Percentiles rank a stretch among this genome's conserved stretches.
phyloP scores from a whole-genome alignment of 2,888 invertebrate genomes.

The Catocala nupta region DNA sequence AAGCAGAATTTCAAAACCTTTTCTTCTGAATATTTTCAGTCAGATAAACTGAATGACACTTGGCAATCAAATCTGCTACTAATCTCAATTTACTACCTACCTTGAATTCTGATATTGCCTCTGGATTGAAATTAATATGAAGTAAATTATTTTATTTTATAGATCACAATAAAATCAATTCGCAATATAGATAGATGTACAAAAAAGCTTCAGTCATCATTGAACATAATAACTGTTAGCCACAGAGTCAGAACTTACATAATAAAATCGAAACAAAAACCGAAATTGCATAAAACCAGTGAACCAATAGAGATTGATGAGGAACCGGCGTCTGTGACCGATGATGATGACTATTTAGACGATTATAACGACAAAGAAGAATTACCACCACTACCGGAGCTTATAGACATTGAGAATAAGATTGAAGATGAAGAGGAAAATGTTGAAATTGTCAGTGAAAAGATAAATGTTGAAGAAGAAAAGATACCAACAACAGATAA shows the following conservation, averaged over 20 bases:
- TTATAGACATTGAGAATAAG: conserved; percentile 20
- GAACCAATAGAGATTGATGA: conserved; percentile 34
- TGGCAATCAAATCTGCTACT: too few species aligned
- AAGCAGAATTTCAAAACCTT: too few species aligned
- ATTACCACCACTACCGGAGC: conserved; percentile 6
- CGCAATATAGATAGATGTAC: conserved; percentile 57
- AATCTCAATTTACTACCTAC: neutral
- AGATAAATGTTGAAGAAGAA: conserved; percentile 18
- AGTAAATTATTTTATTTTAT: conserved; percentile 22
- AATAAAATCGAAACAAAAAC: conserved; percentile 39
- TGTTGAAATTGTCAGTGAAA: conserved; percentile 24
- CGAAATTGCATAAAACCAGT: conserved; percentile 23
- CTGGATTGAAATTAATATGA: too few species aligned
- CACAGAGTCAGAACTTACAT: conserved; percentile 55
- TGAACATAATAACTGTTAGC: conserved; percentile 53
- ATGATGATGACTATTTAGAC: conserved; percentile 28
- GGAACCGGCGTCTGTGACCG: conserved; percentile 30
- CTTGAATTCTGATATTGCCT: neutral
- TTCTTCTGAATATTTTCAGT: too few species aligned
- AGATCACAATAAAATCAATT: conserved; percentile 61
- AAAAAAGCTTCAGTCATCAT: conserved; percentile 56
- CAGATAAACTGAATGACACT: too few species aligned
- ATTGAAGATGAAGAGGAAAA: conserved; percentile 11
- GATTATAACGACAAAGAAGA: conserved; percentile 7
- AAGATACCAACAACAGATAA: conserved; percentile 25